Evolutionary conservation across 2,888 invertebrate genomes (phyloP).

Genomic region (Esperia sulphurella): DNA sequence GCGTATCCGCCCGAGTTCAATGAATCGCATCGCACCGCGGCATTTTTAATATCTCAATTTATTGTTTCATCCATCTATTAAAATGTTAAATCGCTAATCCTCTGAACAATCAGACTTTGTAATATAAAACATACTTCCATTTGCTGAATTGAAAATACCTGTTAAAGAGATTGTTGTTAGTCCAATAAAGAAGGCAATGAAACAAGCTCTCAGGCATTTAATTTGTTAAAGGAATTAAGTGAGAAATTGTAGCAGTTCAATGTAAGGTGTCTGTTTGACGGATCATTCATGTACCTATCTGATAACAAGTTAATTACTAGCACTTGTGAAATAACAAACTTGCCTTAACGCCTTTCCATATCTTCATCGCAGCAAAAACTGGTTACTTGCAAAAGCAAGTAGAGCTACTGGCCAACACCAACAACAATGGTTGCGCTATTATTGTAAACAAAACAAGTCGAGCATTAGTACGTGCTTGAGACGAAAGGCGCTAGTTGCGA

Average conservation of each 20-base stretch:
- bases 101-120: constrained; percentile 2
- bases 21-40: constrained; percentile 34
- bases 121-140: constrained; percentile 4
- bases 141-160: background rate
- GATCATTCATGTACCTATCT: constrained; percentile 30
- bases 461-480: constrained; percentile 41
- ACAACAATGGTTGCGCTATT: constrained; percentile 60
- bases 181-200: constrained; percentile 18
- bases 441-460: constrained; percentile 59
- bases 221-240: constrained; percentile 39
- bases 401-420: constrained; percentile 43
- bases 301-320: constrained; percentile 27
- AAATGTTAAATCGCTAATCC: constrained; percentile 8
- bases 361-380: constrained; percentile 67
- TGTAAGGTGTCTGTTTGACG: constrained; percentile 40
- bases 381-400: constrained; percentile 59
- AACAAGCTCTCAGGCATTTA: constrained; percentile 15
- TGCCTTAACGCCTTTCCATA: constrained; percentile 33
- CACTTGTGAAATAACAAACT: constrained; percentile 8
- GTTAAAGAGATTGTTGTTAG: constrained; percentile 17
- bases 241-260: constrained; percentile 42
- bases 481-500: constrained; percentile 17
- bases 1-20: constrained; percentile 44
- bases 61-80: constrained; percentile 21
- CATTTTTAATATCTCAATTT: constrained; percentile 27